Conservation (phyloP, 1,140 invertebrate genomes). For the Mactra quadrangularis region DNA sequence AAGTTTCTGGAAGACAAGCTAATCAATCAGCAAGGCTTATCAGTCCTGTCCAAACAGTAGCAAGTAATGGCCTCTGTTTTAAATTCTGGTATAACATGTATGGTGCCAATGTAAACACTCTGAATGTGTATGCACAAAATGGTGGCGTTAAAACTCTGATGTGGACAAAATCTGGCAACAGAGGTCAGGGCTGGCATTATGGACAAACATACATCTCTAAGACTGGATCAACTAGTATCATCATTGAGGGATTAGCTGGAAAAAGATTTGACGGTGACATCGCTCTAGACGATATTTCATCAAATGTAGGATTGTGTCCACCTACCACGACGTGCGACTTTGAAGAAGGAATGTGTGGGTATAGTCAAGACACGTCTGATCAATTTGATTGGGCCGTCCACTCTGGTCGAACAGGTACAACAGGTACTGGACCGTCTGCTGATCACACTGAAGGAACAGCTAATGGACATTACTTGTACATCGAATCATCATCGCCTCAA, state of each 20-base stretch:
- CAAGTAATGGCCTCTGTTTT: slow-evolving; percentile 79
- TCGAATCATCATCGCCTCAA: slow-evolving; percentile 75
- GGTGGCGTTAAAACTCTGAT: slow-evolving; percentile 61
- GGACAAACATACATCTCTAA: slow-evolving; percentile 68
- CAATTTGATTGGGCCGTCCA: slow-evolving; percentile 75
- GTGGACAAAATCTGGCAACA: slow-evolving; percentile 76
- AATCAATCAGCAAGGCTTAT: slow-evolving; percentile 89
- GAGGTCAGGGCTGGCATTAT: slow-evolving; percentile 76
- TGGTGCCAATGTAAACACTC: slow-evolving; percentile 83
- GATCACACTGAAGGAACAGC: slow-evolving; percentile 79
- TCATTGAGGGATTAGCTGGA: slow-evolving; percentile 79
- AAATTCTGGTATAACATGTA: slow-evolving; percentile 92
- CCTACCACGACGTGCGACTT: slow-evolving; percentile 62
- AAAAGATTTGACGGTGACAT: slow-evolving; percentile 77
- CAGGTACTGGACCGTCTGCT: slow-evolving; percentile 71
- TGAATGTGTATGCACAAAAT: slow-evolving; percentile 72
- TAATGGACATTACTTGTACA: slow-evolving; percentile 74
- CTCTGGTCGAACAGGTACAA: slow-evolving; percentile 64
- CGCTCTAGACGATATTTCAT: slow-evolving; percentile 81
- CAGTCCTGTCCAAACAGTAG: slow-evolving; percentile 82
- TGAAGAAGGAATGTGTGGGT: slow-evolving; percentile 72
- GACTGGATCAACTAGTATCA: slow-evolving; percentile 53
- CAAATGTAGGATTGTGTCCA: slow-evolving; percentile 65
- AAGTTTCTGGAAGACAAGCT: slow-evolving; percentile 68
- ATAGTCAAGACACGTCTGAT: slow-evolving; percentile 71